Percentiles rank a stretch among this genome's conserved stretches.
phyloP scores from a whole-genome alignment of 2,888 invertebrate species.

The Dicyrtoma fusca region DNA sequence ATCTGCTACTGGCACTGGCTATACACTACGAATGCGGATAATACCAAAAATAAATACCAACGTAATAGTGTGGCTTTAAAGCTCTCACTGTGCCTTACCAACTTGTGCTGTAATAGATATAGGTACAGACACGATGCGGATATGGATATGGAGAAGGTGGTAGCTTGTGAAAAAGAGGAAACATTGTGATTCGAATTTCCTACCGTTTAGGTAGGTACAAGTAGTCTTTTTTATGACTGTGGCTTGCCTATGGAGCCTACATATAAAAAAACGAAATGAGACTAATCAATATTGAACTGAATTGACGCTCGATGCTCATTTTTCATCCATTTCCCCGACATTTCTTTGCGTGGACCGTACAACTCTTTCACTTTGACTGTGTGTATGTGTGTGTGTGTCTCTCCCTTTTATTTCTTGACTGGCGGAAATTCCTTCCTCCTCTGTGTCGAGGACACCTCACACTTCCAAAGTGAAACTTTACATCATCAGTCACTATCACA shows the following conservation, averaged over 20 bases:
- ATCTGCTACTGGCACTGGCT: too few species aligned
- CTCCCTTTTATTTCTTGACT: conserved; percentile 24
- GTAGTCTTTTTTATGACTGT: neutral
- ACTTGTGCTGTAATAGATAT: too few species aligned
- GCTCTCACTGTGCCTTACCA: too few species aligned
- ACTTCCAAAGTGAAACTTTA: conserved; percentile 11
- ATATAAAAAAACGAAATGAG: conserved; percentile 46
- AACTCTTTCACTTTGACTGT: conserved; percentile 43
- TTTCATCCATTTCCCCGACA: conserved; percentile 54
- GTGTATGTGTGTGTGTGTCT: neutral
- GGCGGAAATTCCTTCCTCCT: conserved; percentile 26
- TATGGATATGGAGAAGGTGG: too few species aligned
- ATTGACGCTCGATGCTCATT: conserved; percentile 52
- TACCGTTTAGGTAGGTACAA: too few species aligned
- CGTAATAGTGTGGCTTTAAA: too few species aligned
- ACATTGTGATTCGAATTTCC: too few species aligned
- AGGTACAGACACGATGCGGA: too few species aligned
- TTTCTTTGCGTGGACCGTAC: conserved; percentile 46
- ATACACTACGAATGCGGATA: too few species aligned
- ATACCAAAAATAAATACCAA: too few species aligned
- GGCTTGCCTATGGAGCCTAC: neutral
- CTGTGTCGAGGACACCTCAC: conserved; percentile 21
- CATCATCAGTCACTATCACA: conserved; percentile 38
- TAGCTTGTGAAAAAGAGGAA: too few species aligned
- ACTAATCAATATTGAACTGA: conserved; percentile 56